Evolutionary conservation across 2,888 invertebrate species (phyloP), one percentile per base, ranked within the genome.

Genomic region (Pantelozetes paolii): DNA sequence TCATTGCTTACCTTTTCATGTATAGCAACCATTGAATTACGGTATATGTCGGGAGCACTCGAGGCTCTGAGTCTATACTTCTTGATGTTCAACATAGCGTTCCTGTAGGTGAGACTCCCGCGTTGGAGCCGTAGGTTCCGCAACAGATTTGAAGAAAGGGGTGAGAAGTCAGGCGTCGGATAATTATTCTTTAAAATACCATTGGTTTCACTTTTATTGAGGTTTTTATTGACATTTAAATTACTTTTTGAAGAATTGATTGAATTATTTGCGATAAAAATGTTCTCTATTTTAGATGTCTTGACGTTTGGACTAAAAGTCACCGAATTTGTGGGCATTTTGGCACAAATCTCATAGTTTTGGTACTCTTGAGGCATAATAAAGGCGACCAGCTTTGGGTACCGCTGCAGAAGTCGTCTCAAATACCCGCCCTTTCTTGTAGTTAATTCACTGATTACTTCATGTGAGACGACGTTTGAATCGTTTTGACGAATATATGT

Each of bases 21-120:
- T 78, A 90, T 90, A 76, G 90, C 90, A 0, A 90, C 89, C 89
- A 91, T 90, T 0, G 90, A 90, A 82, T 91, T 91, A 77, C 90
- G 85, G 81, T 90, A 91, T 80, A 94, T 91, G 82, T 94, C 92
- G 0, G 94, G 94, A 81, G 94, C 94, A 74, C 93, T 93, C 15
- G 90, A 91, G 0, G 93, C 92, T 76, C 91, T 85, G 71, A 92
- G 84, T 67, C 90, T 85, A 82, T 91, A 91, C 70, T 90, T 84
- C 88, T 75, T 76, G 20, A 92, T 90, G 81, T 91, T 91, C 74
- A 92, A 83, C 90, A 92, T 91, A 0, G 92, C 92, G 28, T 91
- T 91, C 76, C 92, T 85, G 80, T 92, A 91, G 1, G 91, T 91
- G 72, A 92, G 84, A 62, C 78, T 79, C 36, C 78, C 77, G 62